Conservation (phyloP, 2,113 vertebrate species). For the Anolis carolinensis region DNA sequence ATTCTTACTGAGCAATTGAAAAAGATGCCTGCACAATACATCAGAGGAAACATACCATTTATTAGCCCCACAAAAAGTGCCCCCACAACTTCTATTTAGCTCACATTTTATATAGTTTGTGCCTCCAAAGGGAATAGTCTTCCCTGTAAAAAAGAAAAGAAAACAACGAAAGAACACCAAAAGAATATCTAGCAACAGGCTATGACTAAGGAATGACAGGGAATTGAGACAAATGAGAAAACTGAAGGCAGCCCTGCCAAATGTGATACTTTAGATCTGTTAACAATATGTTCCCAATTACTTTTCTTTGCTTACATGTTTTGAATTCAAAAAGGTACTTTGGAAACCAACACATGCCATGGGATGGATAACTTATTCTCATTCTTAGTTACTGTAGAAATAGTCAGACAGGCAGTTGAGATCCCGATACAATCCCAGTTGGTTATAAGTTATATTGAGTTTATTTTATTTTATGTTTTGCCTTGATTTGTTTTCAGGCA, state of each 20-base stretch:
- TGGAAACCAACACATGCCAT: not conserved
- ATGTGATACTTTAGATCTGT: not conserved
- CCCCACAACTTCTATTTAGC: not conserved
- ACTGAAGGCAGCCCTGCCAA: not conserved
- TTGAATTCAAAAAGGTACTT: slow-evolving; percentile 17
- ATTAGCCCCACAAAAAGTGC: not conserved
- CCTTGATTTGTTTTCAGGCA: too few species aligned
- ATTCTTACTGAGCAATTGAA: not conserved
- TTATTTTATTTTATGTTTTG: too few species aligned
- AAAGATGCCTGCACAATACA: not conserved
- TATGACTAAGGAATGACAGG: slow-evolving; percentile 8
- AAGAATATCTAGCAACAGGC: not conserved
- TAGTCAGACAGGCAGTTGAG: not conserved
- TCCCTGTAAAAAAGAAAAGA: not conserved
- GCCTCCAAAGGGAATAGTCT: not conserved
- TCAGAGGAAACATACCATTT: not conserved
- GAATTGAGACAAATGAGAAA: slow-evolving; percentile 10
- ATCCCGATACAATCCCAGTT: too few species aligned
- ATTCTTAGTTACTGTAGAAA: not conserved
- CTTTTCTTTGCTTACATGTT: not conserved
- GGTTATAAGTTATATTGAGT: too few species aligned
- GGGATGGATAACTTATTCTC: not conserved
- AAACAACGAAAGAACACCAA: not conserved
- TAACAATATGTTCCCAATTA: not conserved
- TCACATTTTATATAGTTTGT: slow-evolving; percentile 6